Evolutionary conservation across 2,113 vertebrate species (phyloP), one percentile per base, ranked within the genome.

Genomic region (Otis tarda): DNA sequence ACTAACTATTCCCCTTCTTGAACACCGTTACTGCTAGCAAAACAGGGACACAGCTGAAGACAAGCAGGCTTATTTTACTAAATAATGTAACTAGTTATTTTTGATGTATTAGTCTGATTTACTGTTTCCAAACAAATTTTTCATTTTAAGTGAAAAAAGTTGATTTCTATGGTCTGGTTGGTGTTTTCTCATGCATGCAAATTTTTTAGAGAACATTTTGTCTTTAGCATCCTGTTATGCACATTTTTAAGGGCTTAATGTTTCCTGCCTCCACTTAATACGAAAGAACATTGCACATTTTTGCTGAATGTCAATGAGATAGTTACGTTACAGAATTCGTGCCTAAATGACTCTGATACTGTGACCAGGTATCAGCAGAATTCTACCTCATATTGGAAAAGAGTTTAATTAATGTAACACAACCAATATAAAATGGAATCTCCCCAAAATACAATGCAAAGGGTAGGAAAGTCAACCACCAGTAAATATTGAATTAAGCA

Each of bases 181-280:
- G 96, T 90, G 94, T 74, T 85, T 97, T 96, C 94, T 96, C 87
- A 94, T 68, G 85, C 83, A 94, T 97, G 93, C 85, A 97, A 87
- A 95, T 93, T 73, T 84, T 81, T 74, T 67, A 93, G 93, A 83
- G 92, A 95, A 75, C 76, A 41, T 94, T 96, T 91, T 90, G 87
- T 96, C 79, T 89, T 95, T 75, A 83, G 78, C 65, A 94, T 95
- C 67, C 92, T 94, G 76, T 87, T 93, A 95, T 87, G 79, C 68
- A 95, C 93, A 96, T 94, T 93, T 96, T 95, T 95, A 94, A 94
- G 65, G 93, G 85, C 73, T 97, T 97, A 97, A 89, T 95, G 90
- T 94, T 96, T 97, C 90, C 97, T 97, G 91, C 76, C 85, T 96
- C 81, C 77, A 89, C 78, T 97, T 96, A 95, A 76, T 95, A 94